These are phyloP conservation scores for Rhipidura dahli DNA, from an alignment of 2,113 vertebrate species.

Conservation along the genomic window DNA sequence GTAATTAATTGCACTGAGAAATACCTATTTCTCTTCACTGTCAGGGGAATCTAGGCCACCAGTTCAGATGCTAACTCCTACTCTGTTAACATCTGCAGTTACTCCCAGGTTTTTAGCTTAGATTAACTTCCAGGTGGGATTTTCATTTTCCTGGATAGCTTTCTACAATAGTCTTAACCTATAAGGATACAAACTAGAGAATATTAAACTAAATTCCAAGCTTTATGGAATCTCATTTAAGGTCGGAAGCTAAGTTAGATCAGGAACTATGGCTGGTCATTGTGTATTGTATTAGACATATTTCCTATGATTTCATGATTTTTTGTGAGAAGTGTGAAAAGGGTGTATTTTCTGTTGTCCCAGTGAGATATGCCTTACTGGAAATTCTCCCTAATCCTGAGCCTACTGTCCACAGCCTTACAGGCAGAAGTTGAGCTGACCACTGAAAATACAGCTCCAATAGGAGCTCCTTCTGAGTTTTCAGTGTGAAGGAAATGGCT, in stretches of 20 bases:
- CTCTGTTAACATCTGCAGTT: not conserved
- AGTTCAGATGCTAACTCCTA: not conserved
- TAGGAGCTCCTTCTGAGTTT: not conserved
- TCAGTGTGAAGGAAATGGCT: not conserved
- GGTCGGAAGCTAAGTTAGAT: not conserved
- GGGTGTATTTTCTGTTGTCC: not conserved
- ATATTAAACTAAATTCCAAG: not conserved
- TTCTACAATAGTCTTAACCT: not conserved
- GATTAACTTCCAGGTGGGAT: not conserved
- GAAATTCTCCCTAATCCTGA: not conserved
- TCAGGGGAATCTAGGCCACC: not conserved
- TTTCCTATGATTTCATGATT: not conserved
- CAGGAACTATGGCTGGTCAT: not conserved
- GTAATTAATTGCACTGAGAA: not conserved
- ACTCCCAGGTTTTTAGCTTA: not conserved
- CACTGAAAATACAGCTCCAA: not conserved
- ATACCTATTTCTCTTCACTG: not conserved
- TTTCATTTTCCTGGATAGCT: not conserved
- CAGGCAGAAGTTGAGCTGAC: not conserved
- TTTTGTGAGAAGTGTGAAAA: not conserved
- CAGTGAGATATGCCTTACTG: not conserved
- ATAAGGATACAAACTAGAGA: not conserved
- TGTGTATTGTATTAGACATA: not conserved
- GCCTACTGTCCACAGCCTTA: not conserved
- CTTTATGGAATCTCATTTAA: not conserved